Conservation (phyloP, 2,113 vertebrate genomes). For the Carettochelys insculpta region DNA sequence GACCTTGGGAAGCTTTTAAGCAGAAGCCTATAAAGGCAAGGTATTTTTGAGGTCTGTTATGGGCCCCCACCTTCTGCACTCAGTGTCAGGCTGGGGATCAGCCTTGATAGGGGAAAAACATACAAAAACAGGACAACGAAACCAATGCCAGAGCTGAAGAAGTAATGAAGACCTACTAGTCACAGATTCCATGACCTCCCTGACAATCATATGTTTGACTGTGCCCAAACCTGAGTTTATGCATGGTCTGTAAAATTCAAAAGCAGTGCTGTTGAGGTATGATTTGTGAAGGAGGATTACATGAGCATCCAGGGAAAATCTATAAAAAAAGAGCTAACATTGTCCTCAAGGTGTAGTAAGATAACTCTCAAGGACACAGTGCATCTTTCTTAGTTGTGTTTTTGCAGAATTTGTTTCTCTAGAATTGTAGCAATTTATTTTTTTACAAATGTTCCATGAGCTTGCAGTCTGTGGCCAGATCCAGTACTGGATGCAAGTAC, state of each 20-base stretch:
- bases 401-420: not conserved
- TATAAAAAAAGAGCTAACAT: not conserved
- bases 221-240: not conserved
- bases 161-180: no score
- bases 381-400: not conserved
- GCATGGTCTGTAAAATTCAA: not conserved
- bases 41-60: no score
- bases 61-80: no score
- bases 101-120: not conserved
- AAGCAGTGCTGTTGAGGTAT: not conserved
- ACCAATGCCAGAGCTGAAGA: not conserved
- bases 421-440: not conserved
- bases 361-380: not conserved
- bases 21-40: no score
- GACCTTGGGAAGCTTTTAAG: no score
- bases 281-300: not conserved
- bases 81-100: no score
- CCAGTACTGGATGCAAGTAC: not conserved
- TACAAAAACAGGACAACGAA: not conserved
- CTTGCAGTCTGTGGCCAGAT: not conserved
- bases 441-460: not conserved
- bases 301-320: not conserved
- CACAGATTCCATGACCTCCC: not conserved
- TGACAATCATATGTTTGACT: not conserved
- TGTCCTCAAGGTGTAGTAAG: not conserved